Evolutionary conservation across 2,113 vertebrate species (phyloP).

Genomic region (Rhagologus leucostigma): DNA sequence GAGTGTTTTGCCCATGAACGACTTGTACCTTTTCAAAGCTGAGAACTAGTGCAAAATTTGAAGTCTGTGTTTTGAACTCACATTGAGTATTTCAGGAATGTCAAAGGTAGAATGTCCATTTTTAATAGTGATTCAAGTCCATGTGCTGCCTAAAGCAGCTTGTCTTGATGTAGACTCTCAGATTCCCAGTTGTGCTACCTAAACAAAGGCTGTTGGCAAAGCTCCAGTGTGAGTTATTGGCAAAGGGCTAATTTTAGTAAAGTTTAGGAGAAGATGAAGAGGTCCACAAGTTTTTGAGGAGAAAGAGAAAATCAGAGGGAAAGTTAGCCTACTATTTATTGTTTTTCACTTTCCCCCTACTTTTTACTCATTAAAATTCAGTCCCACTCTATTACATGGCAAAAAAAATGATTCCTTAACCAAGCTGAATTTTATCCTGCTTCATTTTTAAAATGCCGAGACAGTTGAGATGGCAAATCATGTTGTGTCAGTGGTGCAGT

Average conservation of each 20-base stretch:
- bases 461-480: neutral
- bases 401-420: neutral
- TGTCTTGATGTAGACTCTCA: neutral
- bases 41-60: neutral
- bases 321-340: neutral
- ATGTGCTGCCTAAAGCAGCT: neutral
- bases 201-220: neutral
- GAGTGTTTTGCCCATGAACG: neutral
- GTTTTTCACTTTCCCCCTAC: rapidly evolving
- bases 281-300: neutral
- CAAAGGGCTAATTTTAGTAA: neutral
- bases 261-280: neutral
- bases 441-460: neutral
- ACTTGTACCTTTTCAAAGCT: neutral
- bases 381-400: neutral
- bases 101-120: neutral
- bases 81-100: neutral
- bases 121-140: neutral
- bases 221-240: neutral
- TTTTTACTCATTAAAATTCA: neutral
- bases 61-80: neutral
- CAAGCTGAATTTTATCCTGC: neutral
- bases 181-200: neutral
- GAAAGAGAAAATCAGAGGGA: neutral
- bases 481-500: neutral